Conservation (phyloP, 30 jellyfish, hydroid and myxozoan species). For the Nemopilema nomurai region DNA sequence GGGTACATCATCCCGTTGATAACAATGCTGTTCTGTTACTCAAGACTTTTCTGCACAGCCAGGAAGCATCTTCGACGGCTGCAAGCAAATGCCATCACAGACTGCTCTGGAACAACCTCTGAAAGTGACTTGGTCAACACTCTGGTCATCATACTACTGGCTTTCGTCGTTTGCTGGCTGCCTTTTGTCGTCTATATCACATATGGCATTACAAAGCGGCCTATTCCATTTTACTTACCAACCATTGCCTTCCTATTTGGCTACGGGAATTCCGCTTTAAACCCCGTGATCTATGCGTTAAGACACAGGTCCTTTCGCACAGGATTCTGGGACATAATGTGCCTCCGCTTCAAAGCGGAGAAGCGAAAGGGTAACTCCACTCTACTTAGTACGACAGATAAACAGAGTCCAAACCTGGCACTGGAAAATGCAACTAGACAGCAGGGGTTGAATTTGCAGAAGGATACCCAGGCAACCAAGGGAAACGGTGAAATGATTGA, state of each 20-base stretch:
- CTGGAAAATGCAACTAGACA: not conserved
- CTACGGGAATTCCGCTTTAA: constrained; percentile 72
- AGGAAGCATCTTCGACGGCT: constrained; percentile 53
- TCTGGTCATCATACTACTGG: constrained; percentile 31
- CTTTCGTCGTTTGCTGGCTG: constrained; percentile 69
- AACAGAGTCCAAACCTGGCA: constrained; percentile 18
- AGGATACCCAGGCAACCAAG: not conserved
- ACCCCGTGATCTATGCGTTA: constrained; percentile 78
- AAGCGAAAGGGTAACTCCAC: constrained; percentile 2
- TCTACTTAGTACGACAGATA: not conserved
- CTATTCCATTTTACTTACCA: constrained; percentile 58
- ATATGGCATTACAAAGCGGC: constrained; percentile 32
- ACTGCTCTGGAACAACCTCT: not conserved
- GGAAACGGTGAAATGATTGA: not conserved
- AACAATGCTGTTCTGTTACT: constrained; percentile 64
- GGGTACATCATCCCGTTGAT: constrained; percentile 55
- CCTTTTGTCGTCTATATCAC: constrained; percentile 63
- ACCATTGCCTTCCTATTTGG: constrained; percentile 67
- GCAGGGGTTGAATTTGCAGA: not conserved
- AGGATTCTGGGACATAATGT: constrained; percentile 52
- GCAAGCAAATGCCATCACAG: constrained; percentile 42
- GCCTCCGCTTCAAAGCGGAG: not conserved
- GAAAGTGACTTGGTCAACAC: constrained; percentile 66
- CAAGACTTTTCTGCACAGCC: constrained; percentile 51
- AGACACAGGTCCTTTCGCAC: constrained; percentile 78